Conservation (phyloP, 1,140 invertebrate species). For the Camponotus floridanus region DNA sequence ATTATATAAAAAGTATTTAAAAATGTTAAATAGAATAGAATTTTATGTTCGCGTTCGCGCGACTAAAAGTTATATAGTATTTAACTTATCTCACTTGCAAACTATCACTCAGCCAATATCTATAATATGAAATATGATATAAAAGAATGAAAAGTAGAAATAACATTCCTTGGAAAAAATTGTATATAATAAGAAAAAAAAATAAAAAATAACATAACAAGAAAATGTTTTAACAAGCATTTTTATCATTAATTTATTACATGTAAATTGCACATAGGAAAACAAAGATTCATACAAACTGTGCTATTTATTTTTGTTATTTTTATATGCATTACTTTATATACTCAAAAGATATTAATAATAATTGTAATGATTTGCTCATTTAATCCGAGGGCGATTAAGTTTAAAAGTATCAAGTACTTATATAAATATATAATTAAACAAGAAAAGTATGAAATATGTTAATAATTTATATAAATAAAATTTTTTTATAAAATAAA, state of each 20-base stretch:
- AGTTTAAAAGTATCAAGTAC: conserved; percentile 30
- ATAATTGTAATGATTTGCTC: conserved; percentile 30
- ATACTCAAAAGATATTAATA: conserved; percentile 7
- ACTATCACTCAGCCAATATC: not conserved
- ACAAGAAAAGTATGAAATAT: conserved; percentile 24
- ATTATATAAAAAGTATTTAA: conserved; percentile 37
- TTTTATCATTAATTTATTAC: conserved; percentile 27
- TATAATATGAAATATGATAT: not conserved
- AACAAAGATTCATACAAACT: not conserved
- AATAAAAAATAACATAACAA: conserved; percentile 29
- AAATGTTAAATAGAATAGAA: conserved; percentile 37
- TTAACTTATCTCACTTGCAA: conserved; percentile 19
- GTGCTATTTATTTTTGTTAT: conserved; percentile 38
- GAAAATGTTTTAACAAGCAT: conserved; percentile 15
- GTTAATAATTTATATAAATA: conserved; percentile 46
- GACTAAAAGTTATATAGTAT: conserved; percentile 19
- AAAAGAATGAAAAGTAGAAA: conserved; percentile 23
- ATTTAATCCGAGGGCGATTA: conserved; percentile 18
- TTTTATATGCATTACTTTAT: conserved; percentile 27
- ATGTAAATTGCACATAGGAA: conserved; percentile 52
- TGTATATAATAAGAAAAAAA: conserved; percentile 2
- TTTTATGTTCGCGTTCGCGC: conserved; percentile 22
- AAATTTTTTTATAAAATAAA: conserved; percentile 15
- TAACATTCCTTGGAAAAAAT: conserved; percentile 7
- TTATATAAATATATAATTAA: conserved; percentile 30